Evolutionary conservation across 2,797 vertebrate species (phyloP).

Genomic region (Nasua narica): DNA sequence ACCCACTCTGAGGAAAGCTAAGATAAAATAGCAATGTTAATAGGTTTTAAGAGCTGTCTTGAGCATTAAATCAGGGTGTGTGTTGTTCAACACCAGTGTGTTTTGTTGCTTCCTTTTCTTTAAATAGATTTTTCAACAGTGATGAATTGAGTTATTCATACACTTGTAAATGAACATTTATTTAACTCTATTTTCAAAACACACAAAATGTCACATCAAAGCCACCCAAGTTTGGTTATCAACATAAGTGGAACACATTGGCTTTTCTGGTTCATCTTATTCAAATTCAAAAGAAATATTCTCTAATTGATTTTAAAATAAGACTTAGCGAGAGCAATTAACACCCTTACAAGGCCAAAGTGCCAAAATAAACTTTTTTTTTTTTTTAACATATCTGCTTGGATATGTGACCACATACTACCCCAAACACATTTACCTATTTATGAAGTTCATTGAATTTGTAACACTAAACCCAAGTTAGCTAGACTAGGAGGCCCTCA

Average conservation of each 20-base stretch:
- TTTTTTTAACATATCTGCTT: not conserved
- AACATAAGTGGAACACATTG: not conserved
- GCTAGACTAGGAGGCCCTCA: not conserved
- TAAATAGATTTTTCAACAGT: conserved; percentile 37
- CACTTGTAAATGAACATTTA: conserved; percentile 9
- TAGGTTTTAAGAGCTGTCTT: not conserved
- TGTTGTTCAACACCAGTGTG: not conserved
- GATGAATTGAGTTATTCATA: conserved; percentile 44
- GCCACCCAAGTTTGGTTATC: not conserved
- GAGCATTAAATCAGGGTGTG: conserved; percentile 39
- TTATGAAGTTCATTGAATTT: not conserved
- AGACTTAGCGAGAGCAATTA: not conserved
- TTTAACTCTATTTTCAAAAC: conserved; percentile 25
- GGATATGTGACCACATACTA: not conserved
- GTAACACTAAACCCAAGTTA: not conserved
- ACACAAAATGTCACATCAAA: conserved; percentile 57
- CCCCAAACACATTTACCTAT: not conserved
- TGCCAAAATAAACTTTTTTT: not conserved
- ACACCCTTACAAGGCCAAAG: not conserved
- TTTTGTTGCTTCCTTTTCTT: not conserved
- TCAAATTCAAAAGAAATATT: conserved; percentile 4
- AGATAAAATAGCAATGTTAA: conserved; percentile 15
- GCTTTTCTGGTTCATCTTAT: not conserved
- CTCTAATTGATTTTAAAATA: not conserved
- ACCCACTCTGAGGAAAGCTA: conserved; percentile 39